Percentiles rank a stretch among this genome's conserved stretches.
These are phyloP conservation scores for Heterodera schachtii DNA, from an alignment of 1,140 invertebrate species.

Conservation along the genomic window DNA sequence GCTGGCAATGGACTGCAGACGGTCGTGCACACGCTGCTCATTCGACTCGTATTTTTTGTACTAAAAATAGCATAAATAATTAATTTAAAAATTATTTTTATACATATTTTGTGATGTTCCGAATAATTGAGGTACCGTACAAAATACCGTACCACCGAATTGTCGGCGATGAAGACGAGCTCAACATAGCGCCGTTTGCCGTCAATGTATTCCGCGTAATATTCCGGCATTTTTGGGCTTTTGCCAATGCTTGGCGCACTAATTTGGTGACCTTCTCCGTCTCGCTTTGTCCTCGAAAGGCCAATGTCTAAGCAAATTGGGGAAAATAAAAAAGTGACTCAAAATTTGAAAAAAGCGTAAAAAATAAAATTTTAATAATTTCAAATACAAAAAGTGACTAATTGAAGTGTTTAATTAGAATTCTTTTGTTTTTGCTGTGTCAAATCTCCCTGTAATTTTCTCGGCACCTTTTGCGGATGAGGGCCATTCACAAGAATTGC, in stretches of 20 bases:
- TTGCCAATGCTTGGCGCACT: background rate
- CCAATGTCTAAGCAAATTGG: background rate
- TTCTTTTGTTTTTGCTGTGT: too few relatives aligned
- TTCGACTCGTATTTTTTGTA: constrained; percentile 61
- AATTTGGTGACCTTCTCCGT: background rate
- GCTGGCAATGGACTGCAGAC: constrained; percentile 58
- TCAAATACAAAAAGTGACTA: too few relatives aligned
- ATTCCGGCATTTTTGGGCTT: constrained; percentile 35
- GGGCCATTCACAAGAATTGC: background rate
- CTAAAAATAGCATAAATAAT: constrained; percentile 46
- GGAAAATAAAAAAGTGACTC: background rate
- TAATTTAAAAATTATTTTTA: background rate
- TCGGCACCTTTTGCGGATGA: background rate
- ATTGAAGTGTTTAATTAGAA: too few relatives aligned
- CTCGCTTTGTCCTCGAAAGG: background rate
- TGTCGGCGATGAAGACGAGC: constrained; percentile 60
- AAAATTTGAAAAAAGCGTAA: too few relatives aligned
- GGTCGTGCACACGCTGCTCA: constrained; percentile 53
- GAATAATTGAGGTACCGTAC: too few relatives aligned
- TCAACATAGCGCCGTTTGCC: constrained; percentile 58
- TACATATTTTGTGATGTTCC: too few relatives aligned
- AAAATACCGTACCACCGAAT: constrained; percentile 52
- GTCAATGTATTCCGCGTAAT: constrained; percentile 60
- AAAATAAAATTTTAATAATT: too few relatives aligned
- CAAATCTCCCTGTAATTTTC: background rate